Conservation (phyloP, 92 coral and sea anemone genomes). For the Anthopleura xanthogrammica region DNA sequence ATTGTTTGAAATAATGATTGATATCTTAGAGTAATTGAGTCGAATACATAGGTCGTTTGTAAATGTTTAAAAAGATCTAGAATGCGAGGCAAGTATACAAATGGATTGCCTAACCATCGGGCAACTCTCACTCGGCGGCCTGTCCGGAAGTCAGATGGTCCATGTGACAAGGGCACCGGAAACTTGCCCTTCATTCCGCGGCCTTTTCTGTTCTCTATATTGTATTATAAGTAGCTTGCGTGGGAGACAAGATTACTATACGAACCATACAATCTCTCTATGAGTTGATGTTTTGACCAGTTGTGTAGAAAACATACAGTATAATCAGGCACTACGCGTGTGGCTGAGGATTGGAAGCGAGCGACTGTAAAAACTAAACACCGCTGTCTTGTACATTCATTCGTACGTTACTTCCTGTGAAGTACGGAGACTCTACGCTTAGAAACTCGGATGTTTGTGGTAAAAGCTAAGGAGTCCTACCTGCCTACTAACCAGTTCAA, state of each 20-base stretch:
- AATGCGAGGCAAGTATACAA: not conserved
- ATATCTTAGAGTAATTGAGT: conserved; percentile 1
- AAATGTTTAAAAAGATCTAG: not conserved
- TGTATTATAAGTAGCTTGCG: conserved; percentile 32
- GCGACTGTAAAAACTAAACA: not conserved
- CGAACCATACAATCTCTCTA: conserved; percentile 11
- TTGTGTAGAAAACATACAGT: not conserved
- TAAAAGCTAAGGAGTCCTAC: not conserved
- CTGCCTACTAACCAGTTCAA: conserved; percentile 3
- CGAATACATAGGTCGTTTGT: not conserved
- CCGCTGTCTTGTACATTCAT: not conserved
- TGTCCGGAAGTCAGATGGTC: conserved; percentile 34
- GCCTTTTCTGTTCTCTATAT: not conserved
- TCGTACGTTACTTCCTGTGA: not conserved
- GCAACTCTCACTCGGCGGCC: conserved; percentile 1
- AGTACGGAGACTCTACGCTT: not conserved
- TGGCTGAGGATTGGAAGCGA: not conserved
- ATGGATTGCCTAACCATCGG: not conserved
- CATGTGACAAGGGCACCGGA: conserved; percentile 39
- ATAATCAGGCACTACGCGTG: not conserved
- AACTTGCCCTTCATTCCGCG: conserved; percentile 34
- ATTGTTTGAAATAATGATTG: not conserved
- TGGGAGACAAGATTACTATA: conserved; percentile 28
- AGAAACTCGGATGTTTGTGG: not conserved
- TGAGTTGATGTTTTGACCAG: conserved; percentile 7